These are phyloP conservation scores for Lycaon pictus DNA, from an alignment of 2,113 vertebrate genomes.

Conservation along the genomic window DNA sequence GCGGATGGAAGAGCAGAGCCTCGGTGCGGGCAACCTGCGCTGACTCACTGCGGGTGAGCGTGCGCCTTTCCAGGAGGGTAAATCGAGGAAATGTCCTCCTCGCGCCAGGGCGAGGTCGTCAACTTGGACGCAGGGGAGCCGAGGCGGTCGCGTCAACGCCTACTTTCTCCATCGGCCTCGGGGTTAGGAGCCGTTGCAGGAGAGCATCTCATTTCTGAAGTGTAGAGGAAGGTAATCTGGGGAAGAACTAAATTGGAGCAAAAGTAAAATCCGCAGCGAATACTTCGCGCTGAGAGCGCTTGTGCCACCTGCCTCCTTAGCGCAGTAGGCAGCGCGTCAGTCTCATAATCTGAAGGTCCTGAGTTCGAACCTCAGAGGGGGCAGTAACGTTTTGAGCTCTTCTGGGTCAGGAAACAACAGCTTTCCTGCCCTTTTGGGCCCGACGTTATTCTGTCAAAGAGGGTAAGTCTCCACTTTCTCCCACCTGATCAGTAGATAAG, in stretches of 20 bases:
- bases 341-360: slow-evolving; percentile 83
- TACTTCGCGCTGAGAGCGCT: fast-evolving
- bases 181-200: background rate
- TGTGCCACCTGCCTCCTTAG: fast-evolving
- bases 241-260: fast-evolving
- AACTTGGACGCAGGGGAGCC: too few relatives aligned
- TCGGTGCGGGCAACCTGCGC: too few relatives aligned
- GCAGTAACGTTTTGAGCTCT: fast-evolving
- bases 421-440: too few relatives aligned
- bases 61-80: background rate
- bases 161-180: background rate
- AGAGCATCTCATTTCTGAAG: background rate
- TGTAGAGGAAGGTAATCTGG: fast-evolving
- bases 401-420: background rate
- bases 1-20: too few relatives aligned
- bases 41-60: too few relatives aligned
- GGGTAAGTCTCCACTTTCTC: fast-evolving
- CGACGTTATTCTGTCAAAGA: too few relatives aligned
- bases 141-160: too few relatives aligned
- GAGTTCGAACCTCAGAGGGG: slow-evolving; percentile 81
- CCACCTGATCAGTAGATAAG: fast-evolving
- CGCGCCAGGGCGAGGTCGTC: background rate
- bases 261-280: background rate
- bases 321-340: slow-evolving; percentile 80
- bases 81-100: background rate